Evolutionary conservation across 2,888 invertebrate genomes (phyloP), one percentile per base, ranked within the genome.

Genomic region (Acanthopleura granulata): DNA sequence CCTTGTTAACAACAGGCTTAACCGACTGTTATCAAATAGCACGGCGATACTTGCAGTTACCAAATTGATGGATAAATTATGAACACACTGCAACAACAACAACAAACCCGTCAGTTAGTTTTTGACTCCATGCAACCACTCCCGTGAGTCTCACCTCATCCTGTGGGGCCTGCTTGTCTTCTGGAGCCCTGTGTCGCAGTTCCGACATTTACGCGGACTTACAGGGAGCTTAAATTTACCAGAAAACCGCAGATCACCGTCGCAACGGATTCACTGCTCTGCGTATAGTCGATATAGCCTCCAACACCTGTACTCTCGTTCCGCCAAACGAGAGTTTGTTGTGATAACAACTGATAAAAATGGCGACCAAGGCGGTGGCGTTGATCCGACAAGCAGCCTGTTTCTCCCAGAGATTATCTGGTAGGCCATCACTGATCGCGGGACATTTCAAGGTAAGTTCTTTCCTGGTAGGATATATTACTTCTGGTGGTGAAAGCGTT

Each of bases 331-430:
- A 66, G 66, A 66, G 66, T 66, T 66, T 15, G 66, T 66, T 27
- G 66, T 66, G 66, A 66, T 66, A 66, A 66, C 66, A 66, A 66
- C 66, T 66, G 22, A 22, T 57, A 25, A 66, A 66, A 25, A 66
- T 66, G 66, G 66, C 66, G 66, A 27, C 66, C 6, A 66, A 66
- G 66, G 66, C 66, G 66, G 66, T 66, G 16, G 18, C 66, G 16
- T 66, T 66, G 25, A 27, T 27, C 16, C 66, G 66, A 27, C 66
- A 66, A 27, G 66, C 14, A 25, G 66, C 66, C 12, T 12, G 66
- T 66, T 66, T 27, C 16, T 66, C 66, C 4, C 66, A 66, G 29
- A 66, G 66, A 66, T 66, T 66, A 27, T 27, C 22, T 27, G 4
- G 3, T 15, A 66, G 29, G 25, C 25, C 66, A 15, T 27, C 66